phyloP scores from a whole-genome alignment of 2,797 vertebrate species.

The Podarcis lilfordi region DNA sequence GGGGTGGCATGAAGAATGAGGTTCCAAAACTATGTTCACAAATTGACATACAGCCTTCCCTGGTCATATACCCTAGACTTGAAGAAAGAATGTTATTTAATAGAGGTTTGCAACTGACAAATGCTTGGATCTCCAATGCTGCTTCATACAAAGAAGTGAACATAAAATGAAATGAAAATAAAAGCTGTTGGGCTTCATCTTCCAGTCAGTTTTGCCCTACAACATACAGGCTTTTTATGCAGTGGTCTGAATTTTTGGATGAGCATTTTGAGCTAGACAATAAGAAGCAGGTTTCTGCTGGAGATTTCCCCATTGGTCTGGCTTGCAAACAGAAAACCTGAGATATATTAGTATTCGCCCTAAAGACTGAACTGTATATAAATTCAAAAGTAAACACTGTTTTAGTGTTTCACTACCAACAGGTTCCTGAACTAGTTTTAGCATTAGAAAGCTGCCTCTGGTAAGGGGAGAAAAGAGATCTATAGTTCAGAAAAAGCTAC shows the following conservation, averaged over 20 bases:
- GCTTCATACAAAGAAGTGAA: neutral
- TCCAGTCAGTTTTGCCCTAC: neutral
- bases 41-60: constrained; percentile 27
- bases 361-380: neutral
- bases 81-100: constrained; percentile 18
- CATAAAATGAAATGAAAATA: constrained; percentile 28
- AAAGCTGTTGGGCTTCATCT: neutral
- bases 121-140: neutral
- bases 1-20: constrained; percentile 43
- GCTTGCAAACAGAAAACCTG: neutral
- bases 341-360: neutral
- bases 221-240: neutral
- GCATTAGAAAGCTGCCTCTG: neutral
- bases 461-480: neutral
- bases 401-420: neutral
- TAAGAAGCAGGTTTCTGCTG: neutral
- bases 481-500: neutral
- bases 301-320: neutral
- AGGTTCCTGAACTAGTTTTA: neutral
- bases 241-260: neutral
- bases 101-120: constrained; percentile 1
- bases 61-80: constrained; percentile 18
- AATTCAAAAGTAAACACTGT: neutral
- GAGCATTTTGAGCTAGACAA: neutral
- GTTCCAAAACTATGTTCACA: neutral